Evolutionary conservation across 2,888 invertebrate genomes (phyloP), one percentile per base, ranked within the genome.

Genomic region (Caenorhabditis uteleia): DNA sequence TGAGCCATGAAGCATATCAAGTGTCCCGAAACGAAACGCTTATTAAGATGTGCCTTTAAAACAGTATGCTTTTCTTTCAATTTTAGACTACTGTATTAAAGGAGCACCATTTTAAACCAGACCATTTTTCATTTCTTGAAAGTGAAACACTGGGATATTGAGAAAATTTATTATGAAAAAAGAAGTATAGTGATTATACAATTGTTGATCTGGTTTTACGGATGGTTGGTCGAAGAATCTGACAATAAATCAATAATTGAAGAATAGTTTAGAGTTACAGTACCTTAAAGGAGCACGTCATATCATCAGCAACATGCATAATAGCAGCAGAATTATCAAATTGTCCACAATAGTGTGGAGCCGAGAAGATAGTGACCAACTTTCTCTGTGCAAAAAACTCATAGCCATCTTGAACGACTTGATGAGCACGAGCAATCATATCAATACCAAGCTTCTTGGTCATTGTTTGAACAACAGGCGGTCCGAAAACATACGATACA

Each of bases 401-500:
- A 80, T 87, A 88, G n/a, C 87, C 88, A 80, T 87, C 87, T 78
- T 87, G 87, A 12, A 87, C 87, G 36, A 86, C 84, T 84, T 78
- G 78, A 58, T 78, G 78, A 25, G 78, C 78, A 27, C 78, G 40
- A 12, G 76, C 78, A n/a, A 78, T 70, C 36, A 78, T 34, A 47
- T 77, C 77, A 29, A 78, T 73, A 45, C 75, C 74, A 34, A 78
- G 49, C 7, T 49, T 29, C 33, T 62, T 43, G 26, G 55, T 48
- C 21, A 57, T 48, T 23, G 65, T 48, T 16, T 84, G 78, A 6
- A 87, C 86, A 23, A 87, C 84, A 68, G 87, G 87, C 1, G 85
- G 85, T 7, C 87, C 87, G 77, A 87, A 88, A 33, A 86, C 85
- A 78, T 85, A 87, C 12, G 87, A 87, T n/a, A 87, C 87, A 38